Evolutionary conservation across 2,797 vertebrate species (phyloP), one percentile per base, ranked within the genome.

Genomic region (Phoxinus dragarum): DNA sequence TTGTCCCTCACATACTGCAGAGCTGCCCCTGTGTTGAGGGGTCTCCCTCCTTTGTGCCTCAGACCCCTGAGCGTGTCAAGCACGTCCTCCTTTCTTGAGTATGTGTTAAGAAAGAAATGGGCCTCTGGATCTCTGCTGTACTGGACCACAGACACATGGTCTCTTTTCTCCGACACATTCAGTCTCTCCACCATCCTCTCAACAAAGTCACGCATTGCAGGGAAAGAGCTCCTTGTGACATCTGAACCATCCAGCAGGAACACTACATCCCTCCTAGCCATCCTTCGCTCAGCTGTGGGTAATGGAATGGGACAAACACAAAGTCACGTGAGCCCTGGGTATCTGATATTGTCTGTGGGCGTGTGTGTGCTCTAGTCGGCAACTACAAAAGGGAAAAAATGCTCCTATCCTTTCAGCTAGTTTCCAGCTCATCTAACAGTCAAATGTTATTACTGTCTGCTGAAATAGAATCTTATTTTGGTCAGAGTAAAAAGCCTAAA

Each of bases 11-110:
- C 81, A 19, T 77, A 89, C 68, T 88, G 71, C 9, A 90, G 91
- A 36, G 96, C 96, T 2, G 88, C 89, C 6, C 96, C 96, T 0
- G 95, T 14, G 0, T 97, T 95, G 59, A 91, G 86, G 82, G 91
- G 91, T 85, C 91, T 90, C 9, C 96, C 96, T 0, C 96, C 96
- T 87, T 92, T 94, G 0, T 94, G 92, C 36, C 85, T 88, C 61
- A 97, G 89, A 56, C 66, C 90, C 84, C 91, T 90, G 42, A 97
- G 89, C 0, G 94, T 94, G 0, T 49, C 90, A 88, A 93, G 92
- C 11, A 97, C 90, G 17, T 96, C 40, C n/a, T 44, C 40, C 23
- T 71, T 44, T n/a, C 0, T 71, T 14, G 38, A 47, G 72, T 88
- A 85, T 4, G 78, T 85, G 4, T 87, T 88, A 9, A 91, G 81